Evolutionary conservation across 2,888 invertebrate species (phyloP), one percentile per base, ranked within the genome.

Genomic region (Scaptomyza reducta): DNA sequence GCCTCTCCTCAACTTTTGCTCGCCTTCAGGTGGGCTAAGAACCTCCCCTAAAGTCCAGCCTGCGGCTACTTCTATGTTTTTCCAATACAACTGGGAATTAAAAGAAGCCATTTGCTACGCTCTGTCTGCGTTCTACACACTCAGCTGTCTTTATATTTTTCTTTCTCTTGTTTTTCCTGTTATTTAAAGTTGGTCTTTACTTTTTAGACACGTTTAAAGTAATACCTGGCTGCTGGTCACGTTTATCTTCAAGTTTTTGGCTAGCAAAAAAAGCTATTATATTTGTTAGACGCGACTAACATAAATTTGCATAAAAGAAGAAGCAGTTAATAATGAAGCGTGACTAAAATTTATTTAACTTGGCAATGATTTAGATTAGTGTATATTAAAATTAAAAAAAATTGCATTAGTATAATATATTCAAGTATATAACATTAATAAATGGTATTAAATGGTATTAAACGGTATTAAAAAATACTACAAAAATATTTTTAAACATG

Each of bases 161-260:
- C 14, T 41, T 62, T 14, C 27, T 25, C 1, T 42, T 16, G 9
- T 47, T 14, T 33, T 42, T 33, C 22, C 38, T 29, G 27, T 40
- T 53, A 67, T 60, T 67, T 62, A 60, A 74, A 74, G 62, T 76
- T 74, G 13, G 13, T 63, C 10, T 9, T 35, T 35, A 57, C 51
- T 31, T 47, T 56, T 11, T 31, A 31, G 35, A 35, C n/a, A 6
- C 25, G 35, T 42, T 14, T n/a, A 16, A 18, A 16, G 38, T 16
- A 16, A 25, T 27, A 31, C 13, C 31, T 14, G 40, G n/a, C 51
- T 18, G 16, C 51, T 22, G 51, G 86, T 83, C 84, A 79, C 84
- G 84, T 79, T 51, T 27, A 25, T 38, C 63, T 66, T 58, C 70
- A 86, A 80, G 57, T 55, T 79, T 56, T n/a, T 40, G 40, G 51